Conservation (phyloP, 1,140 invertebrate species). For the Pseudomyrmex concolor region DNA sequence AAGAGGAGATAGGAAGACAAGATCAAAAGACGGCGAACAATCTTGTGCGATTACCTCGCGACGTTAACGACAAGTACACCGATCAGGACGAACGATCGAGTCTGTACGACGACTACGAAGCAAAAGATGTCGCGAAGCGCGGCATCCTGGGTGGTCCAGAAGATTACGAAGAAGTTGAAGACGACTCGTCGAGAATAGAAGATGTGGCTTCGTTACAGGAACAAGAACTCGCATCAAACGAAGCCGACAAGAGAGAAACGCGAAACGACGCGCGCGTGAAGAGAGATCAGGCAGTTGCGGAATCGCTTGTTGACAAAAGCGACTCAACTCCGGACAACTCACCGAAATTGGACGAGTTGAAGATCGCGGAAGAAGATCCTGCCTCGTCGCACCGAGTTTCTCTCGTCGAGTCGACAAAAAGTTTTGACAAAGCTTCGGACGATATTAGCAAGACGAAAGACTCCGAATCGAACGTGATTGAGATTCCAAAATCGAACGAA, state of each 20-base stretch:
- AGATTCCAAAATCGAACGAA: background rate
- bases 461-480: background rate
- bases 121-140: constrained; percentile 70
- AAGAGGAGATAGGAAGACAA: constrained; percentile 7
- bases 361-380: background rate
- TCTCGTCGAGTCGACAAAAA: background rate
- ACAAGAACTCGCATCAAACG: background rate
- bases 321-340: background rate
- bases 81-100: constrained; percentile 60
- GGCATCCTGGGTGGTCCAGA: constrained; percentile 53
- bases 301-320: background rate
- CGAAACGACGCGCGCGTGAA: constrained; percentile 20
- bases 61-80: constrained; percentile 28
- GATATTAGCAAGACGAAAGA: background rate
- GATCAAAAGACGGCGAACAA: background rate
- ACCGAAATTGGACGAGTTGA: background rate
- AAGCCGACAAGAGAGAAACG: constrained; percentile 12
- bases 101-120: constrained; percentile 64
- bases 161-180: constrained; percentile 68
- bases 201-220: constrained; percentile 9
- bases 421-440: background rate
- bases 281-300: constrained; percentile 1
- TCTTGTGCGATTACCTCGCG: constrained; percentile 14
- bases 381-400: background rate
- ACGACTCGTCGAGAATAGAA: background rate